Conservation (phyloP, 2,113 vertebrate species). For the Trichomycterus rosablanca region DNA sequence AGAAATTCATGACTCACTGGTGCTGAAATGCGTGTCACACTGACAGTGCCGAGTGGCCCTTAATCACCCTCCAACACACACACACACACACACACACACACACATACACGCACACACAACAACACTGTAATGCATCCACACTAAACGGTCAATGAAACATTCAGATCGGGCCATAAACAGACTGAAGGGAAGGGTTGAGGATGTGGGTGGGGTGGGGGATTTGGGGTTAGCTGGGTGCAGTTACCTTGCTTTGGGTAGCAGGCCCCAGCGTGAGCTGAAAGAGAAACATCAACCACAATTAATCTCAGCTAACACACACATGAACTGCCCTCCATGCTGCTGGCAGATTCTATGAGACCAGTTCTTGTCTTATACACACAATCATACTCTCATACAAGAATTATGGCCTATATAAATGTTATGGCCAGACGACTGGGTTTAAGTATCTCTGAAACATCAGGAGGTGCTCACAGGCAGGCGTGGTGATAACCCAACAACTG, state of each 20-base stretch:
- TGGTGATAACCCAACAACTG: too few species aligned
- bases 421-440: too few species aligned
- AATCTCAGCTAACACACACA: conserved; percentile 58
- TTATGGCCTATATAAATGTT: too few species aligned
- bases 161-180: not conserved
- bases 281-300: conserved; percentile 67
- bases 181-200: conserved; percentile 9
- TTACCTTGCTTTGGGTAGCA: conserved; percentile 74
- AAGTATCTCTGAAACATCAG: too few species aligned
- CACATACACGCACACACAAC: conserved; percentile 14
- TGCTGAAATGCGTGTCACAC: conserved; percentile 17
- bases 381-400: too few species aligned
- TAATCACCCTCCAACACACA: conserved; percentile 18
- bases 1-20: conserved; percentile 1
- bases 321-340: conserved; percentile 50
- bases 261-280: conserved; percentile 68
- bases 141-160: conserved; percentile 21
- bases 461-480: too few species aligned
- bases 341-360: not conserved
- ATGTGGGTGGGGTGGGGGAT: too few species aligned
- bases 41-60: conserved; percentile 8
- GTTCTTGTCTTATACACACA: too few species aligned
- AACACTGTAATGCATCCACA: not conserved
- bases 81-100: conserved; percentile 4
- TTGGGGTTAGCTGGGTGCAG: conserved; percentile 35